Percentiles rank a stretch among this genome's conserved stretches.
phyloP scores from a whole-genome alignment of 2,113 vertebrate genomes.

The Lampris incognitus region DNA sequence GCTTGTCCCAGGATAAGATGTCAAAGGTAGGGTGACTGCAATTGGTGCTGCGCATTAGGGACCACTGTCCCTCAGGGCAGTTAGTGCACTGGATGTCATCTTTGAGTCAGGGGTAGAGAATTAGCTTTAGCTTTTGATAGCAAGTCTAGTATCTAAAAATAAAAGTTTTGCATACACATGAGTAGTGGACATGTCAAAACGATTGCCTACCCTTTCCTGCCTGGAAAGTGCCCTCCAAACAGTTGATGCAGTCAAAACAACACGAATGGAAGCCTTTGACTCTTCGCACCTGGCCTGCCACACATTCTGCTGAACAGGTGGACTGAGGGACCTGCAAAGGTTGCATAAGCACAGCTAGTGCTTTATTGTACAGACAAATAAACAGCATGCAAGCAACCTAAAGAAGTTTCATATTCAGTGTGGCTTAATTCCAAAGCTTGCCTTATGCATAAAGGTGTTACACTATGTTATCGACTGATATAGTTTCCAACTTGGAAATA shows the following conservation, averaged over 20 bases:
- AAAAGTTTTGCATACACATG: neutral
- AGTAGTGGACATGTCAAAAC: slow-evolving; percentile 47
- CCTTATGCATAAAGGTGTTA: neutral
- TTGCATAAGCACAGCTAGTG: neutral
- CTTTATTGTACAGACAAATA: neutral
- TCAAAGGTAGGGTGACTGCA: slow-evolving; percentile 79
- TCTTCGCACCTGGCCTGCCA: slow-evolving; percentile 79
- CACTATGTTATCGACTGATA: too few species aligned
- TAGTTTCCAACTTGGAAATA: too few species aligned
- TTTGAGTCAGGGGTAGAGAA: slow-evolving; percentile 46
- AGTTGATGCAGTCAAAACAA: slow-evolving; percentile 91
- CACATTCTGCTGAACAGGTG: slow-evolving; percentile 84
- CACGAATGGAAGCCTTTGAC: slow-evolving; percentile 85
- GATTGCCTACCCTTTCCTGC: slow-evolving; percentile 63
- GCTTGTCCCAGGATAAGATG: slow-evolving; percentile 80
- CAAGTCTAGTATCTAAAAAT: neutral
- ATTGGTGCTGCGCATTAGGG: slow-evolving; percentile 62
- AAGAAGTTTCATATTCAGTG: neutral
- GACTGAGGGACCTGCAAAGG: slow-evolving; percentile 84
- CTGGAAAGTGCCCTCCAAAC: slow-evolving; percentile 86
- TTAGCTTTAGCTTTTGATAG: neutral
- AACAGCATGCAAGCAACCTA: neutral
- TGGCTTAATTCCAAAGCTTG: neutral
- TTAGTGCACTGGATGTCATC: slow-evolving; percentile 80
- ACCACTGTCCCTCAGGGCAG: slow-evolving; percentile 85